Evolutionary conservation across 1,140 invertebrate species (phyloP), one percentile per base, ranked within the genome.

Genomic region (Argopecten irradians): DNA sequence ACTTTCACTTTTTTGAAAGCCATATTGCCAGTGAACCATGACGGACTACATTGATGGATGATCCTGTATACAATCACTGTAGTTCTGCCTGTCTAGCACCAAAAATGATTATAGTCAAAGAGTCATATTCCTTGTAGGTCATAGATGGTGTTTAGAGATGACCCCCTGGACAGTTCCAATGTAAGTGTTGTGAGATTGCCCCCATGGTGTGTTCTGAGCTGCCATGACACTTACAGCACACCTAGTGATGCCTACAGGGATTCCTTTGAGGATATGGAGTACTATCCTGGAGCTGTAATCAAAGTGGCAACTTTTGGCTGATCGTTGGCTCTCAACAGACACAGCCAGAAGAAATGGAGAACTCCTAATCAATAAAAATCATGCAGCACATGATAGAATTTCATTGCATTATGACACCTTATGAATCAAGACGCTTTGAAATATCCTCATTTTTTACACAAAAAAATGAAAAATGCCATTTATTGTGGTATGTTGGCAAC

Each of bases 101-200:
- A 5, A 71, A 71, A 71, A 71, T 71, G 55, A 71, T n/a, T 5
- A 46, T 22, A 71, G 55, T n/a, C n/a, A n/a, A 3, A 28, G 55
- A 71, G 55, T 71, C 55, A 71, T 71, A 71, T 71, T 71, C 55
- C 55, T 71, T 71, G n/a, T 71, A 71, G 55, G 55, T 71, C 55
- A 71, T n/a, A 71, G 55, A 71, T 71, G 55, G 55, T 71, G 55
- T 71, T 71, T 71, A 28, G 55, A 71, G 55, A 71, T 71, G 55
- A n/a, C 55, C 55, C 55, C 55, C 55, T 71, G 55, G 55, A 71
- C 55, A 28, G 55, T 28, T 71, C 55, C 28, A n/a, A 71, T 71
- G 55, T 11, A 71, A 71, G 55, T 71, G 55, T 71, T 71, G 55
- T 22, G 55, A n/a, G 28, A n/a, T 28, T 71, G 55, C 55, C 55